Percentiles rank a stretch among this genome's conserved stretches.
Conservation (phyloP, 2,113 vertebrate genomes). For the Sitta europaea region DNA sequence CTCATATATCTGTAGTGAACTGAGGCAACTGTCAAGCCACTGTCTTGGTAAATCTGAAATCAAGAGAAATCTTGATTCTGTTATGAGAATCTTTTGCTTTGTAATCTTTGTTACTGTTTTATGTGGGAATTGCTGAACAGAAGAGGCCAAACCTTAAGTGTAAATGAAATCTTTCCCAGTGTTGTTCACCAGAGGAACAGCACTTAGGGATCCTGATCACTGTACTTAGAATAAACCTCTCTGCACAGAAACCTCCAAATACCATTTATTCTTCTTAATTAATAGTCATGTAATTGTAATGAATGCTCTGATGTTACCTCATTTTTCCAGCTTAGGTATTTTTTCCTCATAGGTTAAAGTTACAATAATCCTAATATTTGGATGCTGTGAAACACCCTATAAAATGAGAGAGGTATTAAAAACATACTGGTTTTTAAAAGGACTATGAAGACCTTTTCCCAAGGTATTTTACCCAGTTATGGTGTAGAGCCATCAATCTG, state of each 20-base stretch:
- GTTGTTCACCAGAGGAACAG: not conserved
- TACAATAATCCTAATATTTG: not conserved
- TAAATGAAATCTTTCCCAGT: not conserved
- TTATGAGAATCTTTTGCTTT: not conserved
- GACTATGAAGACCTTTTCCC: not conserved
- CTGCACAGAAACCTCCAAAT: not conserved
- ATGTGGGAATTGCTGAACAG: not conserved
- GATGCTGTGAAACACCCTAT: not conserved
- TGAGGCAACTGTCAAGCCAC: not conserved
- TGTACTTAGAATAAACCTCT: not conserved
- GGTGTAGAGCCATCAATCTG: not conserved
- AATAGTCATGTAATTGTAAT: not conserved
- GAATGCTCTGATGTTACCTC: not conserved
- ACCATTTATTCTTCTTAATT: not conserved
- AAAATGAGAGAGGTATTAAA: not conserved
- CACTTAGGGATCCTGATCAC: not conserved
- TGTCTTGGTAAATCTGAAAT: not conserved
- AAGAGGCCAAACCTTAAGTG: not conserved
- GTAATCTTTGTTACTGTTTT: not conserved
- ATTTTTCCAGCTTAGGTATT: not conserved
- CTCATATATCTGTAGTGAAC: not conserved
- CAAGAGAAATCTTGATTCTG: constrained; percentile 15
- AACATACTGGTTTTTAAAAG: too few species aligned
- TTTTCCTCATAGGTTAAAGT: not conserved
- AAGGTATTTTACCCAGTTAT: not conserved